Evolutionary conservation across 2,113 vertebrate genomes (phyloP).

Genomic region (Archilochus colubris): DNA sequence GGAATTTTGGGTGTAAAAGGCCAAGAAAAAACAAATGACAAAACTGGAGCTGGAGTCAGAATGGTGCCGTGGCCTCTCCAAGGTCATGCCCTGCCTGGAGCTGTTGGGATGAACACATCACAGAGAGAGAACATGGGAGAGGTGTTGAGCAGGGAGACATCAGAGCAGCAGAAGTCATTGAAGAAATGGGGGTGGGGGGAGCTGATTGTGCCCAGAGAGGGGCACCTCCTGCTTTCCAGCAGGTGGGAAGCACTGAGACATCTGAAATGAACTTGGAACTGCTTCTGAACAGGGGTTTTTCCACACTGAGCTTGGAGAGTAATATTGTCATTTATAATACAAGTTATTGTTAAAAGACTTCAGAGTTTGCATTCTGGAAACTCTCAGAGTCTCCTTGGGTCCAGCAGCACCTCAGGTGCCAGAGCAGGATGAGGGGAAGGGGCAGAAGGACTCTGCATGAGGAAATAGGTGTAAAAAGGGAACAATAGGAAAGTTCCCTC

Average conservation of each 20-base stretch:
- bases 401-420: too few species aligned
- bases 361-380: not conserved
- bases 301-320: not conserved
- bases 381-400: too few species aligned
- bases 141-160: too few species aligned
- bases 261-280: not conserved
- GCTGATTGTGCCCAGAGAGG: not conserved
- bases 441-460: not conserved
- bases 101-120: too few species aligned
- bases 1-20: not conserved
- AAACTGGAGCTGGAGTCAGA: not conserved
- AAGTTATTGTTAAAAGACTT: not conserved
- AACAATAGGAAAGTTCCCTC: not conserved
- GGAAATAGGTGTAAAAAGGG: not conserved
- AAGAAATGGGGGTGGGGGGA: too few species aligned
- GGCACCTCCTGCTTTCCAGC: not conserved
- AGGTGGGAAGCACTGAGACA: not conserved
- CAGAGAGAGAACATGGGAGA: too few species aligned
- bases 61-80: too few species aligned
- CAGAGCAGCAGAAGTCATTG: too few species aligned
- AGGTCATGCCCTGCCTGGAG: too few species aligned
- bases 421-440: not conserved
- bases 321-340: not conserved
- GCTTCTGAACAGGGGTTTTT: not conserved
- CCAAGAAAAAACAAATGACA: too few species aligned